Evolutionary conservation across 2,888 invertebrate genomes (phyloP), one percentile per base, ranked within the genome.

Genomic region (Drosophila anomalata): DNA sequence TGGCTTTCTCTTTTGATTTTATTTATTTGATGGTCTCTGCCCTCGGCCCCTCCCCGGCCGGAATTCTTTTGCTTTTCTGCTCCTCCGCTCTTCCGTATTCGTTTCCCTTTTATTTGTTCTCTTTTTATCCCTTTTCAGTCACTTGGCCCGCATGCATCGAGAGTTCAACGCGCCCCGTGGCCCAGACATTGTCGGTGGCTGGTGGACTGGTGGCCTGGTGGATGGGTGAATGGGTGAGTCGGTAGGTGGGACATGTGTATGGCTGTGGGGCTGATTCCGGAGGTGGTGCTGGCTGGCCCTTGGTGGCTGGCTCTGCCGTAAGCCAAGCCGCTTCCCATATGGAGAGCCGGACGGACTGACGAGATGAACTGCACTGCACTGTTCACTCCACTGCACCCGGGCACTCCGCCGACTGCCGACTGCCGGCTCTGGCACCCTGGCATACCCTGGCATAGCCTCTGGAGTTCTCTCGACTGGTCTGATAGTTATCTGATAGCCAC

Each of bases 141-240:
- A 81, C 66, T 85, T 78, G 68, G 78, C 59, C 68, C 77, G 72
- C 65, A 73, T 80, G 69, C 76, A 84, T 74, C 75, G 81, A 76
- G 71, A 84, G 81, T 76, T 84, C 75, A 87, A 76, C 82, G 82
- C 70, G 77, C 79, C 73, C 60, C 51, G 50, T 59, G 63, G 67
- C 63, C 69, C 63, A 56, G 73, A 56, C 70, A 70, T 70, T 62
- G 70, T 62, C 20, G 46, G 62, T 20, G 44, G n/a, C 22, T 12
- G 41, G 41, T 14, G 20, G 29, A 22, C 1, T 5, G 22, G 9
- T 26, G 26, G 14, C 22, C 11, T 3, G 41, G 41, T 14, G 20
- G 26, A 22, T 3, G 2, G 20, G 22, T 22, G 22, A 4, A 22
- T 4, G 22, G 22, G 9, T 26, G 26, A 7, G 4, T 41, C 41